These are phyloP conservation scores for Pampusana beccarii DNA, from an alignment of 2,113 vertebrate genomes.

Conservation along the genomic window DNA sequence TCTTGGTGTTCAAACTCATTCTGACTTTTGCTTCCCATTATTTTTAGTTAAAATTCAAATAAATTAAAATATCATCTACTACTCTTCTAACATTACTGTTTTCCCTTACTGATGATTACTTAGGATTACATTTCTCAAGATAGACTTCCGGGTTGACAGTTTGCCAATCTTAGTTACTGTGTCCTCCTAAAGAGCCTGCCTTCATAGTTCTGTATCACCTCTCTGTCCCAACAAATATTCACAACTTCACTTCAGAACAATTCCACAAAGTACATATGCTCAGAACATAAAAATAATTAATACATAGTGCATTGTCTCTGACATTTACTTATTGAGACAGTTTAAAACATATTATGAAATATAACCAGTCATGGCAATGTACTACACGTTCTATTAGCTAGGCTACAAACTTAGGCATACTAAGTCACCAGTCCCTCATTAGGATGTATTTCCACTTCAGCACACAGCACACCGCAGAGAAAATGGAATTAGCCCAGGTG, in stretches of 20 bases:
- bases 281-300: neutral
- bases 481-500: neutral
- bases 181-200: neutral
- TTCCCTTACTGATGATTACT: neutral
- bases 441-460: neutral
- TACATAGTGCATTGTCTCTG: neutral
- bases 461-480: neutral
- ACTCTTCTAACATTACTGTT: neutral
- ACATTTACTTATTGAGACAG: neutral
- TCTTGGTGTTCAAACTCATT: neutral
- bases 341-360: neutral
- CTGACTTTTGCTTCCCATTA: neutral
- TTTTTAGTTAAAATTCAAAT: neutral
- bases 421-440: neutral
- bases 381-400: neutral
- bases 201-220: neutral
- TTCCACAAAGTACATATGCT: neutral
- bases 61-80: neutral
- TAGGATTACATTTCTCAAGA: neutral
- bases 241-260: neutral
- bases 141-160: neutral
- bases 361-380: neutral
- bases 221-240: neutral
- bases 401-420: neutral
- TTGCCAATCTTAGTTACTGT: neutral